These are phyloP conservation scores for Vannuccia rotundouncinata DNA, from an alignment of 2,888 invertebrate genomes.

Conservation along the genomic window DNA sequence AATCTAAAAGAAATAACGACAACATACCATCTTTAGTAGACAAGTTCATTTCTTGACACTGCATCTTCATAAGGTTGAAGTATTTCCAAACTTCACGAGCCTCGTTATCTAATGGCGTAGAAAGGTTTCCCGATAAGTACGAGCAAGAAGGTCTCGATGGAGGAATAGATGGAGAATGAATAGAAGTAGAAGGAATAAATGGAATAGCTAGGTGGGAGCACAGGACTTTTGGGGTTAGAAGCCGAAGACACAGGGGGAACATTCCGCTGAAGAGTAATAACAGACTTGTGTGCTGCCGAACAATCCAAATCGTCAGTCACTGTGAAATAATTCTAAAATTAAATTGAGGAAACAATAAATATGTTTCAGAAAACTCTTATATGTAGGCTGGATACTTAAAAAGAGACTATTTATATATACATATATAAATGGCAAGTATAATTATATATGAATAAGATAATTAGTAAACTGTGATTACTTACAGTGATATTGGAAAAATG, in stretches of 20 bases:
- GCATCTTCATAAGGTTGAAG: neutral
- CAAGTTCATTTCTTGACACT: neutral
- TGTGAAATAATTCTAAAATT: neutral
- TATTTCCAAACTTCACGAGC: neutral
- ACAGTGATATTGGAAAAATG: no score
- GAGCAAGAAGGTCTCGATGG: neutral
- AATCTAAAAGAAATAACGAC: neutral
- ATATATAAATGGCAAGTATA: no score
- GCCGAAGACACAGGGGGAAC: neutral
- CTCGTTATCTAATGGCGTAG: neutral
- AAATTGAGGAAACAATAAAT: neutral
- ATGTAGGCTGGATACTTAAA: no score
- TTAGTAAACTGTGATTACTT: no score
- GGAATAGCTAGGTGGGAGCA: neutral
- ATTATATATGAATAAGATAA: no score
- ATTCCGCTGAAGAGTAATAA: neutral
- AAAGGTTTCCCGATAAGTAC: neutral
- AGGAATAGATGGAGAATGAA: neutral
- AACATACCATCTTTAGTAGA: neutral
- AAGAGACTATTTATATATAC: no score
- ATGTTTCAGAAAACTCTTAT: no score
- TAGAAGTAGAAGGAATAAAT: neutral
- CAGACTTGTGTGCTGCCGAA: neutral
- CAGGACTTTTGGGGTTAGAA: neutral
- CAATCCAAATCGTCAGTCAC: neutral